These are phyloP conservation scores for Corythaixoides concolor DNA, from an alignment of 2,113 vertebrate genomes.

Conservation along the genomic window DNA sequence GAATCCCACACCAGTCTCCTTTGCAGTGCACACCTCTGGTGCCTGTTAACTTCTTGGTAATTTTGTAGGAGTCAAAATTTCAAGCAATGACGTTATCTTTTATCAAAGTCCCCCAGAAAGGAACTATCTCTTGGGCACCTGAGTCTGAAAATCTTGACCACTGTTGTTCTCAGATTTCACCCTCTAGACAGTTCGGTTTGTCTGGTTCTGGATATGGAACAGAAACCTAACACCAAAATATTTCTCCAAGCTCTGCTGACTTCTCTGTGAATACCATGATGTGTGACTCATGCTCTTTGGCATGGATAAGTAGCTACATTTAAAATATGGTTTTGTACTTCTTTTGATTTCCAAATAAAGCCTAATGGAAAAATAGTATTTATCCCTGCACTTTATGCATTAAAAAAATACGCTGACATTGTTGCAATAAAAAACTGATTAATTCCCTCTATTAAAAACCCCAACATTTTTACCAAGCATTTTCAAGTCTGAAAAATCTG, in stretches of 20 bases:
- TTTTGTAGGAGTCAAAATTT: background rate
- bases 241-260: slow-evolving; percentile 38
- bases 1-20: background rate
- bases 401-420: background rate
- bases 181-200: background rate
- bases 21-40: background rate
- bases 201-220: slow-evolving; percentile 39
- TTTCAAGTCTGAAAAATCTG: background rate
- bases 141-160: background rate
- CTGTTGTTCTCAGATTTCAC: slow-evolving; percentile 25
- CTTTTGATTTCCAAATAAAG: slow-evolving; percentile 28
- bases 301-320: slow-evolving; percentile 11
- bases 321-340: slow-evolving; percentile 21
- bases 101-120: background rate
- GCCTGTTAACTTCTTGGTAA: background rate
- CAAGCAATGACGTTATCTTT: background rate
- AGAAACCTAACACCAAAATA: slow-evolving; percentile 45
- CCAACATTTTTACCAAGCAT: background rate
- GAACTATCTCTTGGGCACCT: background rate
- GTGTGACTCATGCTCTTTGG: slow-evolving; percentile 56
- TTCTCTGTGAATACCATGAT: slow-evolving; percentile 20
- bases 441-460: background rate
- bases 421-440: background rate
- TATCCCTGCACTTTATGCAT: background rate
- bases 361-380: slow-evolving; percentile 26